Base-by-base conservation (phyloP, 2,888 invertebrate species). In the Metellina segmentata region DNA sequence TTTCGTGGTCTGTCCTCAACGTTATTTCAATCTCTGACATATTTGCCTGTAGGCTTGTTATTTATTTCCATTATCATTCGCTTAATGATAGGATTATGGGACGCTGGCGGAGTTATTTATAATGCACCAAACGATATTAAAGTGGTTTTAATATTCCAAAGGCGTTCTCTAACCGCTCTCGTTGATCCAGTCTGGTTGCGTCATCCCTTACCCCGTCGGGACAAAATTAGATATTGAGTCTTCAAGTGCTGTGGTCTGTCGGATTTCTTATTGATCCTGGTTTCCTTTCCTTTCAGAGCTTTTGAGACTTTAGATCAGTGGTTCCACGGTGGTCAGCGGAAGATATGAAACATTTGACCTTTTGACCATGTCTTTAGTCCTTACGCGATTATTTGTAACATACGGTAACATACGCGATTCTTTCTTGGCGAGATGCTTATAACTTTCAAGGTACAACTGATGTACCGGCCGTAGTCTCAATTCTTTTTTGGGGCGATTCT, bases 201-300 rank as follows among this genome's bases (percentile, higher is more conserved):
- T 4, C 34, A 34, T 34, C 34, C 34, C 34, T 77, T n/a, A n/a
- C n/a, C n/a, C 51, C 19, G 7, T n/a, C 51, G 77, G n/a, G 51
- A n/a, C 52, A 77, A 52, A 77, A 19, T 77, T 77, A 77, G 77
- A 19, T 19, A 51, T 77, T 51, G 77, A n/a, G 77, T 77, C 51
- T 19, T 51, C 51, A 51, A 74, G 48, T 48, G 19, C 74, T 20
- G 13, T 20, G 11, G 48, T 74, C 74, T 13, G 13, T 20, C n/a
- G 51, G 20, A 77, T 13, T 49, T 48, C 34, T 34, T 75, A 75
- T 75, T 75, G 34, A 75, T 75, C 49, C 75, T 49, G 49, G 16
- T 75, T 75, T 49, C 48, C 34, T 75, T 75, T 75, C 16, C 8
- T 16, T 75, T 72, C 19, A 2, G 19, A 72, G 0, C 74, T 13